Evolutionary conservation across 2,113 vertebrate genomes (phyloP).

Genomic region (Ictidomys tridecemlineatus): DNA sequence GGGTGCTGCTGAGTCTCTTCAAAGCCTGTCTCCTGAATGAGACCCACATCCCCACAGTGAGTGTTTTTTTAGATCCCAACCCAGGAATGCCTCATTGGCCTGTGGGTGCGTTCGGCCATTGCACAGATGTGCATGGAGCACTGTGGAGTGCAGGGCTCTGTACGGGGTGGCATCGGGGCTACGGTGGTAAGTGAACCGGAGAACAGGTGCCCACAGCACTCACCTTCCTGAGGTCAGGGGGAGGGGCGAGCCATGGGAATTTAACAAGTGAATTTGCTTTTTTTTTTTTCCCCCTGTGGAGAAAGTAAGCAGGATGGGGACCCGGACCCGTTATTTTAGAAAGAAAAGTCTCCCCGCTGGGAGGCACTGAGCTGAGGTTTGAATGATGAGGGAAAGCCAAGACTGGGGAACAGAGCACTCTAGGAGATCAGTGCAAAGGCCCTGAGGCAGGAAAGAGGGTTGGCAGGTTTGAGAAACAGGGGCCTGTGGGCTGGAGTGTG

Average conservation of each 20-base stretch:
- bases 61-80: background rate
- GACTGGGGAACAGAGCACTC: no score
- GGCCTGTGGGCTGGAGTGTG: no score
- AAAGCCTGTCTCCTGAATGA: background rate
- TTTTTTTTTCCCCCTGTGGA: background rate
- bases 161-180: background rate
- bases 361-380: background rate
- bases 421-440: background rate
- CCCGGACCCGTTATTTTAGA: background rate
- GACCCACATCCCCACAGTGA: background rate
- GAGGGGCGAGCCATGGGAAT: background rate
- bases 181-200: background rate
- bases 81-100: background rate
- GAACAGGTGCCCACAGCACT: background rate
- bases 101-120: background rate
- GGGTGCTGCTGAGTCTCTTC: background rate
- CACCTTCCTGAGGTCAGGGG: background rate
- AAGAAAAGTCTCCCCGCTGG: background rate
- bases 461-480: background rate
- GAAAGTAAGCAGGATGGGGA: background rate
- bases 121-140: background rate
- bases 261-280: background rate
- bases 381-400: background rate
- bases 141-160: background rate
- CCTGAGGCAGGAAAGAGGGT: background rate